Percentiles rank a stretch among this genome's conserved stretches.
Conservation (phyloP, 2,888 invertebrate species). For the Barypeithes pellucidus region DNA sequence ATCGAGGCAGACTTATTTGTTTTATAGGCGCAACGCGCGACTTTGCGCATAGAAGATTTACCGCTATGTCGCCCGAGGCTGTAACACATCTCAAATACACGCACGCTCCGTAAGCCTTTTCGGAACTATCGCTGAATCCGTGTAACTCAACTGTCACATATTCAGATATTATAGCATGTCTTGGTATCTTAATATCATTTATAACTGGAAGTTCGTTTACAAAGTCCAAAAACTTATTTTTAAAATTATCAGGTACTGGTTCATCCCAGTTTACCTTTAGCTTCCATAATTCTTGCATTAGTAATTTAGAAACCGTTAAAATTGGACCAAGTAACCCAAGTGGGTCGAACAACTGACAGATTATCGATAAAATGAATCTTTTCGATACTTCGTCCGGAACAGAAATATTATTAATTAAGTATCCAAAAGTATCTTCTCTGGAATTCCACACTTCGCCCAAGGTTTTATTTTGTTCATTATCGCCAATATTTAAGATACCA, state of each 20-base stretch:
- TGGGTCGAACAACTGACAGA: constrained; percentile 47
- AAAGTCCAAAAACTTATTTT: constrained; percentile 29
- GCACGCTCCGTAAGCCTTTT: constrained; percentile 47
- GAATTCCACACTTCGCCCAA: constrained; percentile 44
- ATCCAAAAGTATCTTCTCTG: constrained; percentile 31
- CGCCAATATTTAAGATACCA: constrained; percentile 41
- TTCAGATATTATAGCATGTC: constrained; percentile 19
- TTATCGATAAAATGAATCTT: constrained; percentile 37
- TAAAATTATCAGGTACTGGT: constrained; percentile 27
- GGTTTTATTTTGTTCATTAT: constrained; percentile 50
- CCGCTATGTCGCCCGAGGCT: neutral
- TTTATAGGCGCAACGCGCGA: constrained; percentile 43
- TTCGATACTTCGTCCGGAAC: neutral
- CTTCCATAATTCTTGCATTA: constrained; percentile 46
- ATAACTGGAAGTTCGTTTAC: constrained; percentile 14
- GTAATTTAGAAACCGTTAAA: constrained; percentile 39
- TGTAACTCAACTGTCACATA: constrained; percentile 31
- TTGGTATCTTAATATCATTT: constrained; percentile 24
- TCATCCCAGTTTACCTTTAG: constrained; percentile 42
- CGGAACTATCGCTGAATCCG: constrained; percentile 44
- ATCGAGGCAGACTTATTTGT: constrained; percentile 43
- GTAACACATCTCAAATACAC: constrained; percentile 40
- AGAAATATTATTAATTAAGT: constrained; percentile 7
- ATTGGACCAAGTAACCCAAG: constrained; percentile 42
- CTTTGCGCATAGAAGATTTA: constrained; percentile 43